Percentiles rank a stretch among this genome's conserved stretches.
Conservation (phyloP, 2,888 invertebrate genomes). For the Ptychoptera albimana region DNA sequence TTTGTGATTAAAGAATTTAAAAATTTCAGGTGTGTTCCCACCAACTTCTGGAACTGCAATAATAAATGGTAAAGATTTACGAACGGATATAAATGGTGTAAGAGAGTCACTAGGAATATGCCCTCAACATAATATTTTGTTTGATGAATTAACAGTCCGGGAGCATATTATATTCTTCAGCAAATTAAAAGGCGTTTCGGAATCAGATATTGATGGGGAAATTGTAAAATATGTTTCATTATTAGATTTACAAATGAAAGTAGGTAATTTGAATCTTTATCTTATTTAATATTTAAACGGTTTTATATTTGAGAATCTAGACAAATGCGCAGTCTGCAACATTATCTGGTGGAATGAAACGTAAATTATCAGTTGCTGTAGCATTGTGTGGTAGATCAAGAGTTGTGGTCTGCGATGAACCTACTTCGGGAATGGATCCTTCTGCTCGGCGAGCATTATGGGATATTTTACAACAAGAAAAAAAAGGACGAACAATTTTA, state of each 20-base stretch:
- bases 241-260: constrained; percentile 38
- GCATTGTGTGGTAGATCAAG: constrained; percentile 60
- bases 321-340: constrained; percentile 36
- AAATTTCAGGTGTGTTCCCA: constrained; percentile 42
- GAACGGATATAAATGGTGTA: constrained; percentile 42
- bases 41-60: constrained; percentile 51
- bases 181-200: constrained; percentile 46
- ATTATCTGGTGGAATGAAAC: constrained; percentile 63
- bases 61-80: constrained; percentile 54
- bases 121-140: constrained; percentile 76
- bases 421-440: constrained; percentile 77
- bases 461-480: constrained; percentile 60
- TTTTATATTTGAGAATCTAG: neutral
- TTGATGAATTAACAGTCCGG: constrained; percentile 62
- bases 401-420: constrained; percentile 57
- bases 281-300: neutral
- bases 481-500: constrained; percentile 57
- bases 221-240: constrained; percentile 45
- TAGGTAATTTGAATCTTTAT: neutral
- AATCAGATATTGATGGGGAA: constrained; percentile 38
- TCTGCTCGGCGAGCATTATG: constrained; percentile 71
- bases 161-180: constrained; percentile 75
- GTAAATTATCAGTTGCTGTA: constrained; percentile 58
- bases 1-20: too few relatives aligned
- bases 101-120: constrained; percentile 61